Evolutionary conservation across 2,888 invertebrate genomes (phyloP).

Genomic region (Trilocha varians): DNA sequence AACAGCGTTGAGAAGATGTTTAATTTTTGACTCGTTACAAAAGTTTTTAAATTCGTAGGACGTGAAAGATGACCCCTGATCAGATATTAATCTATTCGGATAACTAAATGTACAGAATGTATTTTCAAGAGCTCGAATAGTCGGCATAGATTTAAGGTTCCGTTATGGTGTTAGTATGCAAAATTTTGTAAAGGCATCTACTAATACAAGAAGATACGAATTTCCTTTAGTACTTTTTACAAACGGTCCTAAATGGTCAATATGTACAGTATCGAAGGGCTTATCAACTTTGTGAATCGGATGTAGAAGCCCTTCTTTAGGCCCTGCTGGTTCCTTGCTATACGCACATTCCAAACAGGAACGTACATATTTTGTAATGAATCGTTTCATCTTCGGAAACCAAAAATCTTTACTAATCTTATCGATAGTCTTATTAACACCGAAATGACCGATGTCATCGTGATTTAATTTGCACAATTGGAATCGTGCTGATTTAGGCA

Average conservation of each 20-base stretch:
- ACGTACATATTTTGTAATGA: conserved; percentile 12
- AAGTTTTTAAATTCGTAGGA: too few species aligned
- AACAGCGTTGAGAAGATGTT: too few species aligned
- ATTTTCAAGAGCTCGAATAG: too few species aligned
- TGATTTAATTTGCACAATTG: conserved; percentile 10
- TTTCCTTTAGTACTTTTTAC: conserved; percentile 1
- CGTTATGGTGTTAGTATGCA: too few species aligned
- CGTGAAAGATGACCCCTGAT: too few species aligned
- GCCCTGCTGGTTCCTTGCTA: not conserved
- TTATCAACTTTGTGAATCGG: conserved; percentile 3
- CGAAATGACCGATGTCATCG: conserved; percentile 15
- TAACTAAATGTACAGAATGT: too few species aligned
- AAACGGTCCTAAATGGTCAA: conserved; percentile 8
- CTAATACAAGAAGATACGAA: conserved; percentile 4
- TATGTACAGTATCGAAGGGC: conserved; percentile 7
- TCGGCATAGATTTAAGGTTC: too few species aligned
- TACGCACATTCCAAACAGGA: conserved; percentile 10
- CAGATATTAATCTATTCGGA: too few species aligned
- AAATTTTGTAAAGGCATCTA: conserved; percentile 1
- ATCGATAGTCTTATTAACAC: conserved; percentile 9
- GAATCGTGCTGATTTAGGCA: conserved; percentile 10
- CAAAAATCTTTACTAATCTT: conserved; percentile 9
- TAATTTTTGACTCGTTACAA: too few species aligned
- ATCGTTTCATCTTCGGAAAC: conserved; percentile 10
- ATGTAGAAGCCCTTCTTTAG: conserved; percentile 4